Base-by-base conservation (phyloP, 2,113 vertebrate species). In the Caracal caracal region DNA sequence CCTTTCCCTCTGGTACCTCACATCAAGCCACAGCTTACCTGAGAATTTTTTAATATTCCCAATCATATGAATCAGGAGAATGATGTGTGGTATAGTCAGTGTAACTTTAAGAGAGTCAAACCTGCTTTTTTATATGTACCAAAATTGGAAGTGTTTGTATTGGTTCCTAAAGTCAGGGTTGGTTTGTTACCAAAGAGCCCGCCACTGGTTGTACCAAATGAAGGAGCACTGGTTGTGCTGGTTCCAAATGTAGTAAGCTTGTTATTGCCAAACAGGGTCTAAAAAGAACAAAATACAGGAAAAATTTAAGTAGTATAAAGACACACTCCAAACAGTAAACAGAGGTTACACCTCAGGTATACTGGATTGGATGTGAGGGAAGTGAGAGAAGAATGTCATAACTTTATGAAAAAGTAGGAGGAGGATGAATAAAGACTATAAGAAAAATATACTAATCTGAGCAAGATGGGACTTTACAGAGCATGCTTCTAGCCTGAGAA, bases 191-290 rank as follows among this genome's bases (percentile, higher is more conserved):
- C 99, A 51, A 99, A 99, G 93, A 99, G 99, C 53, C 99, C 99
- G 87, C 98, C 99, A 7, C 99, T 99, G 40, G 98, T 98, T 56
- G 99, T 99, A 19, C 99, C 99, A 61, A 99, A 99, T 0, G 99
- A 99, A 3, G 99, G 98, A 13, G 99, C 99, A 5, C 99, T 99
- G 95, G 99, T 99, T 10, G 99, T 99, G 91, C 99, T 99, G 97
- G 99, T 98, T 93, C 99, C 99, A 86, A 99, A 99, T 47, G 99
- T 99, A 6, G 99, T 98, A 3, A 99, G 98, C 96, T 99, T 99
- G 98, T 99, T 99, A 97, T 96, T 98, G 35, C 99, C 99, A 96
- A 99, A 99, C 94, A 99, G 98, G 94, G 98, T 99, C 99, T 99
- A 99, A 75, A 99, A 98, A 33, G 89, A 96, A 78, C 80, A 91